Evolutionary conservation across 2,888 invertebrate species (phyloP).

Genomic region (Malthinus seriepunctatus): DNA sequence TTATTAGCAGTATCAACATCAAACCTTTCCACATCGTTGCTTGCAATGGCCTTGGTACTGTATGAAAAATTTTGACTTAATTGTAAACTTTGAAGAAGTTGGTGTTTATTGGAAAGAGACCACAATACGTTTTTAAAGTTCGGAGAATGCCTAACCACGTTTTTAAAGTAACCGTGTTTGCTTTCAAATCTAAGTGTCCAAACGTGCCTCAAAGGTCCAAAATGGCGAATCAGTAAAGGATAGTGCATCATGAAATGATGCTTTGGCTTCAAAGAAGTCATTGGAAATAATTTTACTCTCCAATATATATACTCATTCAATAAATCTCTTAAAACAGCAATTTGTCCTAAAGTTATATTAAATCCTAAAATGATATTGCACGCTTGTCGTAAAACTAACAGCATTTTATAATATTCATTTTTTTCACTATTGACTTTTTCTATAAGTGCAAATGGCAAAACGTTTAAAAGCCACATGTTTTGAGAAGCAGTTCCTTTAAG

Average conservation of each 20-base stretch:
- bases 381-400: slow-evolving; percentile 8
- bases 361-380: neutral
- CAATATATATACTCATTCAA: slow-evolving; percentile 11
- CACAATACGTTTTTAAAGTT: too few species aligned
- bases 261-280: too few species aligned
- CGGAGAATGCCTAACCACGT: too few species aligned
- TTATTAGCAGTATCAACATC: neutral
- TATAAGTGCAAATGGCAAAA: slow-evolving; percentile 13
- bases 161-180: too few species aligned
- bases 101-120: slow-evolving; percentile 27
- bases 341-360: slow-evolving; percentile 5
- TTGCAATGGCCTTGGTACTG: neutral
- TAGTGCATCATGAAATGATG: too few species aligned
- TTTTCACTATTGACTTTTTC: neutral
- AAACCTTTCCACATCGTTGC: neutral
- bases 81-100: slow-evolving; percentile 14
- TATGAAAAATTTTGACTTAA: neutral
- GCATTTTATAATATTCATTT: slow-evolving; percentile 14
- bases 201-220: too few species aligned
- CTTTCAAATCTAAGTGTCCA: too few species aligned
- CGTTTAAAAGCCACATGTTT: neutral
- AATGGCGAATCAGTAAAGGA: too few species aligned
- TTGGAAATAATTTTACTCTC: slow-evolving; percentile 20
- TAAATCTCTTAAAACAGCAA: slow-evolving; percentile 4
- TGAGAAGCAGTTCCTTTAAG: slow-evolving; percentile 13